Conservation (phyloP, 2,888 invertebrate species). For the Pycnomerus fuliginosus region DNA sequence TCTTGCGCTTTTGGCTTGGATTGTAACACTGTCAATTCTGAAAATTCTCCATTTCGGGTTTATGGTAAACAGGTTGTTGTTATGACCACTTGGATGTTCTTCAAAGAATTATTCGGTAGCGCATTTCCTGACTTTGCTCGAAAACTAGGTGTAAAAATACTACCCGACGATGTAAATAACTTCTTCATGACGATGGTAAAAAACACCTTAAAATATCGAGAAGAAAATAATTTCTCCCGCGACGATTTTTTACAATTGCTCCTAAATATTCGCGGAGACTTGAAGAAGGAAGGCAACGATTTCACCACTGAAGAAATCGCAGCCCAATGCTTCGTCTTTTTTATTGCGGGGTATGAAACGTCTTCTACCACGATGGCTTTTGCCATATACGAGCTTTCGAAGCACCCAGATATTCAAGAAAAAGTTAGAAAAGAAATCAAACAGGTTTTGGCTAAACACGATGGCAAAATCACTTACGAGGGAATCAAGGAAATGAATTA, state of each 20-base stretch:
- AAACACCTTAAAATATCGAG: constrained; percentile 51
- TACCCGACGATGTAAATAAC: constrained; percentile 19
- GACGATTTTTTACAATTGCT: constrained; percentile 59
- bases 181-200: constrained; percentile 53
- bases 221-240: constrained; percentile 50
- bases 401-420: constrained; percentile 12
- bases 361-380: constrained; percentile 20
- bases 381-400: constrained; percentile 13
- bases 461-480: constrained; percentile 12
- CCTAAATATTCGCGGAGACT: constrained; percentile 53
- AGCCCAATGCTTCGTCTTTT: constrained; percentile 29
- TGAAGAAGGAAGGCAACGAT: not conserved
- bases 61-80: constrained; percentile 22
- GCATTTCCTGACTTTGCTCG: no score
- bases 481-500: constrained; percentile 26
- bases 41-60: constrained; percentile 53
- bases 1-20: constrained; percentile 62
- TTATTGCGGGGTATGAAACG: constrained; percentile 21
- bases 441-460: constrained; percentile 5
- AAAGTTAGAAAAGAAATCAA: constrained; percentile 13
- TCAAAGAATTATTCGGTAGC: no score
- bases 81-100: constrained; percentile 22
- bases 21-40: constrained; percentile 57
- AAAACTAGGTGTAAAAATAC: constrained; percentile 7
- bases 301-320: constrained; percentile 18